phyloP scores from a whole-genome alignment of 1,140 invertebrate species.

The Brachystomella parvula region DNA sequence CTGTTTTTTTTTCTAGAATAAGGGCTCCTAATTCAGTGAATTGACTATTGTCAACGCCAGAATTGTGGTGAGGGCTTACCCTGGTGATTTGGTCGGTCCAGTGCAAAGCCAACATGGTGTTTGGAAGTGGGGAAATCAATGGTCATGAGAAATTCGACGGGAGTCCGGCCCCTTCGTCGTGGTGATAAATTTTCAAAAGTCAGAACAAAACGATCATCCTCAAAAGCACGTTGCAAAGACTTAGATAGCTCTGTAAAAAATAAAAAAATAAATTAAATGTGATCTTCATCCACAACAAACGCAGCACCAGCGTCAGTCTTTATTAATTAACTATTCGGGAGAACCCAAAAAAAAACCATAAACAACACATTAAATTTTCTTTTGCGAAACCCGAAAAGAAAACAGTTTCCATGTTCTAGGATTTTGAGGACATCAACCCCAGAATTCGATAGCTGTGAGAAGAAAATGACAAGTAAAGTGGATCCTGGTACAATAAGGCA shows the following conservation, averaged over 20 bases:
- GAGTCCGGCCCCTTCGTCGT: slow-evolving; percentile 35
- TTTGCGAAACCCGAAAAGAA: no score
- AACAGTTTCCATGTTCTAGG: no score
- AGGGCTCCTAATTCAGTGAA: no score
- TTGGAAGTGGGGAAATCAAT: slow-evolving; percentile 55
- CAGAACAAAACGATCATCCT: slow-evolving; percentile 37
- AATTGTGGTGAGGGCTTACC: no score
- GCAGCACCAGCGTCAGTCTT: not conserved
- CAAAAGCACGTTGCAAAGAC: slow-evolving; percentile 31
- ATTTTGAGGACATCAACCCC: no score
- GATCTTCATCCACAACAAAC: not conserved
- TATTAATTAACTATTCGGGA: not conserved
- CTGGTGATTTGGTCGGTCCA: slow-evolving; percentile 56
- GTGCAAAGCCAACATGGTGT: slow-evolving; percentile 55
- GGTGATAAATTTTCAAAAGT: slow-evolving; percentile 35
- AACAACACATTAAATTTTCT: not conserved
- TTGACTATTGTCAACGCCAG: no score
- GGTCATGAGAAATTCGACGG: slow-evolving; percentile 54
- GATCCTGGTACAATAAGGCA: no score
- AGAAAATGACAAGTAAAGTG: no score
- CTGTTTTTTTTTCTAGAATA: no score
- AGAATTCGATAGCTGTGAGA: no score
- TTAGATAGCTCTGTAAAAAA: slow-evolving; percentile 33
- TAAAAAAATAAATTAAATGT: not conserved
- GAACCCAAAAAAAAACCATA: slow-evolving; percentile 1